phyloP scores from a whole-genome alignment of 1,140 invertebrate species.

The Zaprionus nigranus region DNA sequence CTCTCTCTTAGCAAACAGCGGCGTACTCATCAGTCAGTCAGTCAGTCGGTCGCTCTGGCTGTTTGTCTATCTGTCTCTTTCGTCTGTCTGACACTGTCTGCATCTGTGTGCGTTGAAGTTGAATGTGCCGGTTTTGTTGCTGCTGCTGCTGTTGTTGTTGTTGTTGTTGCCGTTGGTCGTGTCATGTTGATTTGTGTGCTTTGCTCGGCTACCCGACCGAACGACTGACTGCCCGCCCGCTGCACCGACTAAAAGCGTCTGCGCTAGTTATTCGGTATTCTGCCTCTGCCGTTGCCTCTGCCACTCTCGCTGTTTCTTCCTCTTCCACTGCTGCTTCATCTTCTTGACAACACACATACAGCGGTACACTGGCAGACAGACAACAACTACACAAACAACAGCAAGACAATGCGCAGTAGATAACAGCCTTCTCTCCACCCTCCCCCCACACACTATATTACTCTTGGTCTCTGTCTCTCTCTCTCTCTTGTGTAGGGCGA shows the following conservation, averaged over 20 bases:
- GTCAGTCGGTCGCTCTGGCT: constrained; percentile 31
- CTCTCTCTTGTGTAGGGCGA: not conserved
- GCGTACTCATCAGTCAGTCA: constrained; percentile 53
- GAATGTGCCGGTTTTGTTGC: constrained; percentile 71
- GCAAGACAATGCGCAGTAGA: constrained; percentile 81
- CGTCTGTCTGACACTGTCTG: constrained; percentile 42
- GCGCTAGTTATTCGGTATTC: constrained; percentile 74
- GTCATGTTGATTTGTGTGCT: constrained; percentile 80
- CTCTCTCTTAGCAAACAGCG: constrained; percentile 16
- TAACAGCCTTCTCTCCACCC: constrained; percentile 55
- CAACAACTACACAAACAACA: constrained; percentile 76
- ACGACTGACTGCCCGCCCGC: constrained; percentile 34
- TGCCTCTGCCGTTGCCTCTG: constrained; percentile 34
- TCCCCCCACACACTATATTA: constrained; percentile 8
- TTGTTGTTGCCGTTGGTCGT: constrained; percentile 79
- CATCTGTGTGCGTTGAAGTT: constrained; percentile 63
- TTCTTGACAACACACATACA: constrained; percentile 43
- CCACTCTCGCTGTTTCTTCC: constrained; percentile 53
- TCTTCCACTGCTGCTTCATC: constrained; percentile 64
- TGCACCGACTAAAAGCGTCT: constrained; percentile 63
- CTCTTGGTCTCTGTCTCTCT: not conserved
- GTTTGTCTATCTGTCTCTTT: constrained; percentile 31
- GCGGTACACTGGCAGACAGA: constrained; percentile 46
- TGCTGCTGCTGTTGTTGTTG: constrained; percentile 32
- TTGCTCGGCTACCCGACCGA: constrained; percentile 39